Base-by-base conservation (phyloP, 2,113 vertebrate species). In the Oreocharis arfaki region DNA sequence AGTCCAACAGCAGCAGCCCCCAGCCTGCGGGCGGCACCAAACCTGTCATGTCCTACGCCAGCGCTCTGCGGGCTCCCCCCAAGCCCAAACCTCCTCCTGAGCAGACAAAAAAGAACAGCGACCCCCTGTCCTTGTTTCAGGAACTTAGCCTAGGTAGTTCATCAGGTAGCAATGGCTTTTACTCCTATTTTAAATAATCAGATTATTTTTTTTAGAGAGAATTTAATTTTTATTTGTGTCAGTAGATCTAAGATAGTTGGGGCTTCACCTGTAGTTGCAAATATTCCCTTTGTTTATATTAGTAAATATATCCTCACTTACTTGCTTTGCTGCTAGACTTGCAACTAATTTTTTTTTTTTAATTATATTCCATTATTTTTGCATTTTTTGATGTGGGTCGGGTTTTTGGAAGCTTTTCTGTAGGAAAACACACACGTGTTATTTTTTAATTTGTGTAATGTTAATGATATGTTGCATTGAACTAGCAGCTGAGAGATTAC, bases 141-240 rank as follows among this genome's bases (percentile, higher is more conserved):
- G 99, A 99, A 98, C 99, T 99, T 96, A 99, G 99, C 98, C 98
- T 99, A 98, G 99, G 99, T 97, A 99, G 99, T 98, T 99, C 99
- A 96, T 99, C 99, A 71, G 99, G 99, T 99, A 99, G 99, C 98
- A 99, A 99, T 93, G 99, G 99, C 97, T 99, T 99, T 98, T 99
- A 99, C 97, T 99, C 99, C 94, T 99, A 99, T 98, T 99, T 99
- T 98, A 99, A 99, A 98, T 99, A 98, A 99, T 98, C 97, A 97
- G 90, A 97, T 96, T 97, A 98, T 97, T 98, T 97, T 98, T 98
- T 98, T 98, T 98, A 98, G 97, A 97, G 96, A 98, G 98, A 98
- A 97, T 98, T 98, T 96, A 91, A 98, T 98, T 98, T 99, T 98
- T 98, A 98, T 98, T 98, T 98, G 97, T 98, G 98, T 98, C 98